These are phyloP conservation scores for Fragum whitleyi DNA, from an alignment of 2,888 invertebrate species.

Conservation along the genomic window DNA sequence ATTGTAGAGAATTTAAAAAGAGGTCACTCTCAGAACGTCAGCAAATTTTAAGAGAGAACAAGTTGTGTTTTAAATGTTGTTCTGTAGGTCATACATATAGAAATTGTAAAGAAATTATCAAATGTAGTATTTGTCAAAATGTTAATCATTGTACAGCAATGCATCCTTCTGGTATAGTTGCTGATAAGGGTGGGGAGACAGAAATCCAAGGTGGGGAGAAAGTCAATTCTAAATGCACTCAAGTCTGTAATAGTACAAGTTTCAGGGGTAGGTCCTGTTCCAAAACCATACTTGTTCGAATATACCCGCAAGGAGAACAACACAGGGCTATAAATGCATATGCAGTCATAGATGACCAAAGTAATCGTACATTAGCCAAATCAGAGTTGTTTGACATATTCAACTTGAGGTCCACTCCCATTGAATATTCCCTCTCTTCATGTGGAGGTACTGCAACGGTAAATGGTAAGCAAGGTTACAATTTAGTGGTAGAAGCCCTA, in stretches of 20 bases:
- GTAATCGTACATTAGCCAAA: constrained; percentile 35
- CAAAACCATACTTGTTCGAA: constrained; percentile 37
- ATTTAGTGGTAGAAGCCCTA: not conserved
- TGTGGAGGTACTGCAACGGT: not conserved
- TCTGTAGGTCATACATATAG: not conserved
- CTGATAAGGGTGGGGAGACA: not conserved
- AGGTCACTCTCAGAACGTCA: not conserved
- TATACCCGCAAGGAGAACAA: constrained; percentile 16
- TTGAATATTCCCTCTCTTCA: constrained; percentile 29
- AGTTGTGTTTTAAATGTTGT: constrained; percentile 33
- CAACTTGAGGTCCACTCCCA: not conserved
- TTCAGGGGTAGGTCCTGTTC: constrained; percentile 40
- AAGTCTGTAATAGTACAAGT: constrained; percentile 15
- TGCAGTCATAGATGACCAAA: constrained; percentile 52
- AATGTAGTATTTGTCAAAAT: constrained; percentile 21
- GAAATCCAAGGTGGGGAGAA: too few species aligned
- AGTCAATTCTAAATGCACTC: constrained; percentile 28
- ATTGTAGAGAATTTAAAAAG: constrained; percentile 11
- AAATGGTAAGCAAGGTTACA: not conserved
- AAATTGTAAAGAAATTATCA: constrained; percentile 24
- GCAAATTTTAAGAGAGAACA: constrained; percentile 23
- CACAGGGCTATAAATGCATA: constrained; percentile 29
- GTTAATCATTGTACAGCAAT: constrained; percentile 17
- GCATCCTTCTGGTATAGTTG: not conserved
- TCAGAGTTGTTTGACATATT: constrained; percentile 36